A percentile compares a stretch with the other conserved stretches of the same genome.
Conservation (phyloP, 2,113 vertebrate genomes). For the Progne subis region DNA sequence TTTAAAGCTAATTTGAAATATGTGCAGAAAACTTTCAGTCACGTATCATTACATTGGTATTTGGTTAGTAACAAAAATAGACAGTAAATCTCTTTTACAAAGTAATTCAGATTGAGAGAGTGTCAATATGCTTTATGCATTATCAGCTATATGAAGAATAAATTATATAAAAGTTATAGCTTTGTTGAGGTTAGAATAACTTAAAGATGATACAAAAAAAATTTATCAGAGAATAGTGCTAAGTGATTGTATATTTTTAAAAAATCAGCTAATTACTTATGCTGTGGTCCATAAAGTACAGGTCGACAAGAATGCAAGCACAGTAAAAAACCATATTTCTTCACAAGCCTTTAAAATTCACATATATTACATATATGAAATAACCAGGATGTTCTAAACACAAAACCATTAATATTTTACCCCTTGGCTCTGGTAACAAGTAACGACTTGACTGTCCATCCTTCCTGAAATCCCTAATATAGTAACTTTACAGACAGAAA, state of each 20-base stretch:
- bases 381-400: not conserved
- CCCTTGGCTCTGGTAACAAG: not conserved
- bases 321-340: not conserved
- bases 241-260: not conserved
- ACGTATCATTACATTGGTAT: not conserved
- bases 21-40: not conserved
- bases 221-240: not conserved
- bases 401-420: not conserved
- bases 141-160: not conserved
- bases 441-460: not conserved
- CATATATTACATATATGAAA: not conserved
- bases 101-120: not conserved
- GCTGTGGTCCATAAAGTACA: not conserved
- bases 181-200: not conserved
- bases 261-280: not conserved
- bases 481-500: not conserved
- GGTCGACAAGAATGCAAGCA: accelerated
- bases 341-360: not conserved
- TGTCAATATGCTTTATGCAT: not conserved
- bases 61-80: not conserved
- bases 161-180: not conserved
- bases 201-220: not conserved
- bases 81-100: not conserved
- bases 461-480: not conserved
- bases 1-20: not conserved